Base-by-base conservation (phyloP, 2,888 invertebrate genomes). In the Hofmannophila pseudospretella region DNA sequence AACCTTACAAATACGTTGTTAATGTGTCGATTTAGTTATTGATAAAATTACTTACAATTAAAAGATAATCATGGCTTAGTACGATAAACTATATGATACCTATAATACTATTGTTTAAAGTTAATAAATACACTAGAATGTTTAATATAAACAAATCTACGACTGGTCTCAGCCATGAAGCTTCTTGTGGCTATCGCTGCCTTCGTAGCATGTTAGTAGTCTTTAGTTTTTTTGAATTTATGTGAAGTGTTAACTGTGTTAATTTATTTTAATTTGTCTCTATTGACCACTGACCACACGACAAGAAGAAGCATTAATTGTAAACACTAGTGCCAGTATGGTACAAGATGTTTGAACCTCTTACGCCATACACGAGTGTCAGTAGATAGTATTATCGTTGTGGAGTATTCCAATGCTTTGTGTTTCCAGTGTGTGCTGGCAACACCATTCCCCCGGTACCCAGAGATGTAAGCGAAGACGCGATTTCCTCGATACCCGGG, bases 391-490 rank as follows among this genome's bases (percentile, higher is more conserved):
- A n/a, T n/a, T n/a, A n/a, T n/a, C n/a, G n/a, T n/a, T n/a, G n/a
- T n/a, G n/a, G n/a, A n/a, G n/a, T n/a, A n/a, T n/a, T n/a, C n/a
- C n/a, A n/a, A n/a, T n/a, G n/a, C n/a, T n/a, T n/a, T n/a, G n/a
- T n/a, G 7, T 45, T 57, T 57, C 9, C 42, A 81, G 81, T 73
- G 32, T 70, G 73, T 48, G 54, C 63, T 30, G 56, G 67, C 16
- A 50, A 45, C 32, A 62, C 63, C 7, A 51, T 73, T 11, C 70
- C 73, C 9, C 11, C 48, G 5, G 36, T 69, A 11, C 81, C 82
- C 8, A 75, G 77, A 13, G 79, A 82, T 42, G 84, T 84, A 41
- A 79, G 76, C 39, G 67, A 78, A 49, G 84, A 84, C 54, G 72
- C 78, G 3, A 51, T 73, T 11, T 69, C 73, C 9, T 10, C 48